Evolutionary conservation across 2,797 vertebrate species (phyloP).

Genomic region (Chloroceryle amazona): DNA sequence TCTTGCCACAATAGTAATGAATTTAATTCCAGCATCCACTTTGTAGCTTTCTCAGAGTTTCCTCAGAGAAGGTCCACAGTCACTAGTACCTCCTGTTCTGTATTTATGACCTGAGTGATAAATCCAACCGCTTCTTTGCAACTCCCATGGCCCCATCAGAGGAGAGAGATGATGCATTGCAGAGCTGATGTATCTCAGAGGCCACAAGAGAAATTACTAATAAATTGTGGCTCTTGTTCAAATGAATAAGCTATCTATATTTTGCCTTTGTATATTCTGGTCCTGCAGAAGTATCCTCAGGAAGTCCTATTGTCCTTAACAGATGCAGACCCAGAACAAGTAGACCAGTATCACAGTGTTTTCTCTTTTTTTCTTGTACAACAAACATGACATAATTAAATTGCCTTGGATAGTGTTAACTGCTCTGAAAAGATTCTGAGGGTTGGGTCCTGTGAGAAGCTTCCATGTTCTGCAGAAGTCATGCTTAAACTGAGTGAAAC

Average conservation of each 20-base stretch:
- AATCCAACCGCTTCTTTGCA: not conserved
- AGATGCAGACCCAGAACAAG: not conserved
- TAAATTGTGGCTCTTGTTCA: not conserved
- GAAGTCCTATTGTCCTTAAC: not conserved
- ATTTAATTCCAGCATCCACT: not conserved
- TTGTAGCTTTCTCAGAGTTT: not conserved
- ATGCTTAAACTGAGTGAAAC: not conserved
- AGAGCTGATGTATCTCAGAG: not conserved
- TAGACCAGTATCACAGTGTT: not conserved
- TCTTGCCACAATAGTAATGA: not conserved
- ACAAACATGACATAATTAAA: not conserved
- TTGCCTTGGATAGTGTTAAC: not conserved
- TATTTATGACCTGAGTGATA: not conserved
- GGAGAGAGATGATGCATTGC: not conserved
- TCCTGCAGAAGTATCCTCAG: not conserved
- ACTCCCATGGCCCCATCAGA: not conserved
- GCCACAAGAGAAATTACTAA: not conserved
- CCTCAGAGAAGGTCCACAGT: not conserved
- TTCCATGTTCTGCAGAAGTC: not conserved
- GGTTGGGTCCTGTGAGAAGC: not conserved
- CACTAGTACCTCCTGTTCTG: not conserved
- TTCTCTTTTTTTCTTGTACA: rapidly evolving
- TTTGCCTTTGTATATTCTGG: not conserved
- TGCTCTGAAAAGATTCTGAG: not conserved
- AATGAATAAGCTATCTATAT: not conserved